These are phyloP conservation scores for Monomorium pharaonis DNA, from an alignment of 1,140 invertebrate species.

Conservation along the genomic window DNA sequence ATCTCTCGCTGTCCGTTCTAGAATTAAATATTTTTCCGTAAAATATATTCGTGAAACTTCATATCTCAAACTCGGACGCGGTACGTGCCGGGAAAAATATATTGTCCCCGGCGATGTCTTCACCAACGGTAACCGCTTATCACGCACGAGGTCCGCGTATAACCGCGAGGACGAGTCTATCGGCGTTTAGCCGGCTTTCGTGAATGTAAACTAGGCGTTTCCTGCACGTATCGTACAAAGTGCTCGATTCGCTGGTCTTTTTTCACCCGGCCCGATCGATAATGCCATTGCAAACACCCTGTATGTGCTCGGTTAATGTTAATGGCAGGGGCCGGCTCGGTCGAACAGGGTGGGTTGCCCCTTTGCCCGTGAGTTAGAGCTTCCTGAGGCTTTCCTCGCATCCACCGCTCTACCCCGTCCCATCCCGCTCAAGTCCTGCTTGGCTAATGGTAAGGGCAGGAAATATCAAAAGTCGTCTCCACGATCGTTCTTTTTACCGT, in stretches of 20 bases:
- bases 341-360: conserved; percentile 70
- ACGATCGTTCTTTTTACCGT: conserved; percentile 51
- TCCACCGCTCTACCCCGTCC: conserved; percentile 64
- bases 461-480: conserved; percentile 76
- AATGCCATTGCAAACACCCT: conserved; percentile 77
- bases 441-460: conserved; percentile 75
- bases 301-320: conserved; percentile 79
- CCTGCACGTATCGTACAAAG: conserved; percentile 74
- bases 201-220: conserved; percentile 75
- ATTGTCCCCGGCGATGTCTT: conserved; percentile 48
- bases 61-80: neutral
- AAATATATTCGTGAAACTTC: neutral
- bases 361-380: conserved; percentile 79
- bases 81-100: conserved; percentile 37
- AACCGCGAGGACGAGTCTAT: conserved; percentile 71
- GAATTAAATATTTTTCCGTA: neutral
- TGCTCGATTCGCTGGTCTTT: conserved; percentile 76
- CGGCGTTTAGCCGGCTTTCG: conserved; percentile 73
- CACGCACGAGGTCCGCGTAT: conserved; percentile 33
- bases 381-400: conserved; percentile 79
- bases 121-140: conserved; percentile 47
- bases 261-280: conserved; percentile 74
- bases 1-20: neutral
- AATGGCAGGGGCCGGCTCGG: conserved; percentile 75
- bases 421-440: conserved; percentile 53